phyloP scores from a whole-genome alignment of 2,888 invertebrate genomes.

The Synanthedon andrenaeformis region DNA sequence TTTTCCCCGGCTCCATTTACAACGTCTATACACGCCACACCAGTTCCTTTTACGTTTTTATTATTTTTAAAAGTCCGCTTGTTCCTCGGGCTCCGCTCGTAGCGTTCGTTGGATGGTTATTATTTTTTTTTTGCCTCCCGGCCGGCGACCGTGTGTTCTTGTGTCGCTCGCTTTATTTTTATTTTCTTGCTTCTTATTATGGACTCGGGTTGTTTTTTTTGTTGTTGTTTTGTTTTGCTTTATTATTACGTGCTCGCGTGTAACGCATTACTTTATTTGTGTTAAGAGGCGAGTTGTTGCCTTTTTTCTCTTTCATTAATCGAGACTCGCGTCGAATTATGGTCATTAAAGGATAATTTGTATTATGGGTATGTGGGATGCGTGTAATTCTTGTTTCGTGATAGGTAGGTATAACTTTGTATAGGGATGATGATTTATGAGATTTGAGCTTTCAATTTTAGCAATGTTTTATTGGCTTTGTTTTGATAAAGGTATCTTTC shows the following conservation, averaged over 20 bases:
- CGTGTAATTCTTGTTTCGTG: conserved; percentile 68
- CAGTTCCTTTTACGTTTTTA: conserved; percentile 71
- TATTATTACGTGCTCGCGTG: conserved; percentile 66
- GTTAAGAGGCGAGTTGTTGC: conserved; percentile 63
- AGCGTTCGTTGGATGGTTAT: conserved; percentile 42
- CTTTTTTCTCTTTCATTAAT: conserved; percentile 54
- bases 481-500: too few species aligned
- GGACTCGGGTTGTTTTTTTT: conserved; percentile 51
- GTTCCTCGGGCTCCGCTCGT: conserved; percentile 67
- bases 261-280: conserved; percentile 63
- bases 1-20: conserved; percentile 68
- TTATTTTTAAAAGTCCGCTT: conserved; percentile 65
- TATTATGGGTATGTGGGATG: conserved; percentile 69
- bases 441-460: conserved; percentile 15
- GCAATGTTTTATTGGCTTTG: conserved; percentile 15
- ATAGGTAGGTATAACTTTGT: conserved; percentile 55
- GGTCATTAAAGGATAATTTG: conserved; percentile 71
- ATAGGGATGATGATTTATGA: conserved; percentile 47
- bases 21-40: conserved; percentile 65
- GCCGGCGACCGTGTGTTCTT: conserved; percentile 70
- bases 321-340: conserved; percentile 66
- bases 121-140: conserved; percentile 68
- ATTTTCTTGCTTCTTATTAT: conserved; percentile 70
- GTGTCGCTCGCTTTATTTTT: conserved; percentile 68
- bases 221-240: conserved; percentile 39